These are phyloP conservation scores for Meandrina meandrites DNA, from an alignment of 92 coral and sea anemone species.

Conservation along the genomic window DNA sequence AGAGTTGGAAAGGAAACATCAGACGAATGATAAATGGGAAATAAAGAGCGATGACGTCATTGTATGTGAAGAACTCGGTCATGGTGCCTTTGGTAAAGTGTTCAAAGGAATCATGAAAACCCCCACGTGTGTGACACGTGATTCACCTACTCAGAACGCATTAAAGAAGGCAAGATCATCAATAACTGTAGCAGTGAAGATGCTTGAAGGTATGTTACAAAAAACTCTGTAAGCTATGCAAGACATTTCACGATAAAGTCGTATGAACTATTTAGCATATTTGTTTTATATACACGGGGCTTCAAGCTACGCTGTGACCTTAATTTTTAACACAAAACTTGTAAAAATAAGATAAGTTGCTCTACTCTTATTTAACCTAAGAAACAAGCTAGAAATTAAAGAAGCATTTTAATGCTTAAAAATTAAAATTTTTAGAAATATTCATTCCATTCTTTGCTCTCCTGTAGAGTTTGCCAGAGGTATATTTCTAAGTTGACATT, in stretches of 20 bases:
- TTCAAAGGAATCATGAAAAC: conserved; percentile 36
- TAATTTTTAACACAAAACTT: too few species aligned
- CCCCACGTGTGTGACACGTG: neutral
- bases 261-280: too few species aligned
- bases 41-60: neutral
- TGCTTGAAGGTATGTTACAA: neutral
- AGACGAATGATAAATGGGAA: neutral
- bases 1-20: neutral
- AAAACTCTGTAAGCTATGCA: neutral
- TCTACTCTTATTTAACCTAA: too few species aligned
- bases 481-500: too few species aligned
- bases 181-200: neutral
- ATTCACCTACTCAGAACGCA: neutral
- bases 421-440: too few species aligned
- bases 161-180: neutral
- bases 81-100: conserved; percentile 46
- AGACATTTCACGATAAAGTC: neutral
- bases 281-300: neutral
- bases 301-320: neutral
- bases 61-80: neutral
- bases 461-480: too few species aligned
- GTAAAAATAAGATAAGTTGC: too few species aligned
- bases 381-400: too few species aligned
- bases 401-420: too few species aligned
- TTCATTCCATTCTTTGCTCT: too few species aligned